Evolutionary conservation across 2,797 vertebrate genomes (phyloP).

Genomic region (Falco naumanni): DNA sequence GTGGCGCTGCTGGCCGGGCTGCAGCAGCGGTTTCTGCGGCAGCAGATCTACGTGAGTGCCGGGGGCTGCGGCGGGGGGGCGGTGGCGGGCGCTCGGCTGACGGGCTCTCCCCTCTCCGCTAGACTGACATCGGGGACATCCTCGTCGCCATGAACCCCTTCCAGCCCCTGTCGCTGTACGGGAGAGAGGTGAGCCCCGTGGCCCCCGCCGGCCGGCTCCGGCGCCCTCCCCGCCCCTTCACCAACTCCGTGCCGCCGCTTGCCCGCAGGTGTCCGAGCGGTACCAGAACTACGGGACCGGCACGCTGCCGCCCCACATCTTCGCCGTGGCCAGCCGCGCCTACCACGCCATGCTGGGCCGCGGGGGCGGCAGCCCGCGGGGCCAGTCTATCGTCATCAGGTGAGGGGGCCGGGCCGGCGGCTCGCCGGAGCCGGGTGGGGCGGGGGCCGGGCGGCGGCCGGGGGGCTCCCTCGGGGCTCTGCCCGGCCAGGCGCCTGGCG

Average conservation of each 20-base stretch:
- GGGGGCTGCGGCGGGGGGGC: background rate
- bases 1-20: slow-evolving; percentile 67
- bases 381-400: slow-evolving; percentile 82
- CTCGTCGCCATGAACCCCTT: slow-evolving; percentile 80
- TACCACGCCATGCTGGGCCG: slow-evolving; percentile 76
- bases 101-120: background rate
- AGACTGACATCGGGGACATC: slow-evolving; percentile 82
- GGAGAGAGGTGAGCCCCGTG: slow-evolving; percentile 67
- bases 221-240: background rate
- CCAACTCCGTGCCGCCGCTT: background rate
- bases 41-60: slow-evolving; percentile 75
- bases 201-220: background rate
- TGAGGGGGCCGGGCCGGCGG: background rate
- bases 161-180: slow-evolving; percentile 75
- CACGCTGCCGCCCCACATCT: slow-evolving; percentile 77
- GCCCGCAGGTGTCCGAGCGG: slow-evolving; percentile 70
- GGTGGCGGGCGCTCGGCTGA: background rate
- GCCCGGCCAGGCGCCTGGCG: rapidly evolving
- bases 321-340: slow-evolving; percentile 78
- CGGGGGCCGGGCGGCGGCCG: rapidly evolving
- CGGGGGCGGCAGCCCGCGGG: slow-evolving; percentile 53
- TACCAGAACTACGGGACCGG: slow-evolving; percentile 68
- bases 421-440: too few relatives aligned
- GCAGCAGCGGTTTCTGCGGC: slow-evolving; percentile 62
- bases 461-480: rapidly evolving